A percentile compares a stretch with the other conserved stretches of the same genome.
Conservation (phyloP, 1,140 invertebrate genomes). For the Physella acuta region DNA sequence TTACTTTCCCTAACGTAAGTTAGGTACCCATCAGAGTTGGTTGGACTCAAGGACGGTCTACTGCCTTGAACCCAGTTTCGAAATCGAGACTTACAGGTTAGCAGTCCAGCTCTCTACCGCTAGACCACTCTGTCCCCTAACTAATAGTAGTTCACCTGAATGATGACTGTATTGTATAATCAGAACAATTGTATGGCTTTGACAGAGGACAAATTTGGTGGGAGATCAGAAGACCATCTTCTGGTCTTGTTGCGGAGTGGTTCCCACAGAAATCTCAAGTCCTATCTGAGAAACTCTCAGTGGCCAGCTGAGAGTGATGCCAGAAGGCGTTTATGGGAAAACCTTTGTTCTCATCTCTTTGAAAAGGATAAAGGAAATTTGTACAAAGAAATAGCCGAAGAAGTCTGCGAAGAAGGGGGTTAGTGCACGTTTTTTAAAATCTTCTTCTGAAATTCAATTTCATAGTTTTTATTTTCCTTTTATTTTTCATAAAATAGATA, state of each 20-base stretch:
- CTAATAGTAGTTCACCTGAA: no score
- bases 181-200: no score
- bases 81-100: no score
- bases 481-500: background rate
- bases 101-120: no score
- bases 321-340: constrained; percentile 8
- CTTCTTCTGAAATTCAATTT: background rate
- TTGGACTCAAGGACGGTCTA: no score
- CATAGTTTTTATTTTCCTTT: background rate
- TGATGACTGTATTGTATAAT: no score
- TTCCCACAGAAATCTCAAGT: constrained; percentile 11
- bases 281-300: constrained; percentile 14
- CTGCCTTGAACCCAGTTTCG: no score
- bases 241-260: constrained; percentile 10
- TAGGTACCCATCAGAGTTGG: no score
- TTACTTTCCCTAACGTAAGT: no score
- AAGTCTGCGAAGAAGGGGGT: background rate
- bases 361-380: constrained; percentile 8
- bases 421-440: background rate
- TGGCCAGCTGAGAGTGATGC: constrained; percentile 23
- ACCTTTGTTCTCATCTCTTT: constrained; percentile 11
- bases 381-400: constrained; percentile 13
- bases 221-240: constrained; percentile 23
- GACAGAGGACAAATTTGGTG: constrained; percentile 25
- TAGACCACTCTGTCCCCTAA: no score